Evolutionary conservation across 2,888 invertebrate species (phyloP).

Genomic region (Cybosia mesomella): DNA sequence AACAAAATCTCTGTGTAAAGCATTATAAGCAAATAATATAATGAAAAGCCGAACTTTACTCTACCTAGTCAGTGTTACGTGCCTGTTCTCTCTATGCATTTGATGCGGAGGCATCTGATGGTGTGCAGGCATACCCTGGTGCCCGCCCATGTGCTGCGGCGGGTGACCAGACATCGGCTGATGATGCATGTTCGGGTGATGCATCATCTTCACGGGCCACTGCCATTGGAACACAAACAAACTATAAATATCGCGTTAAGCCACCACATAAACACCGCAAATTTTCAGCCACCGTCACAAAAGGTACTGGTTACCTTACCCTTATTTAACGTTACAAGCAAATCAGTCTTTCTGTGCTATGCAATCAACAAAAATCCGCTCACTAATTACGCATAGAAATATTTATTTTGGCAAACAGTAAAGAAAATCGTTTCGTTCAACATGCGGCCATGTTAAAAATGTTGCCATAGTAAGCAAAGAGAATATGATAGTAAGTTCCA

Average conservation of each 20-base stretch:
- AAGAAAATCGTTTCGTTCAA: conserved; percentile 92
- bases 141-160: conserved; percentile 81
- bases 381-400: conserved; percentile 71
- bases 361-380: conserved; percentile 77
- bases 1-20: conserved; percentile 42
- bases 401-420: conserved; percentile 91
- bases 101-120: conserved; percentile 90
- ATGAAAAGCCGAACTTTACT: conserved; percentile 74
- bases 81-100: conserved; percentile 89
- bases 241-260: conserved; percentile 57
- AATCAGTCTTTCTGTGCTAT: conserved; percentile 65
- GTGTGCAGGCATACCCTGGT: conserved; percentile 83
- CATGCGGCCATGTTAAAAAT: conserved; percentile 94
- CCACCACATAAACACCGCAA: conserved; percentile 75
- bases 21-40: conserved; percentile 66
- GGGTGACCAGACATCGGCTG: conserved; percentile 85
- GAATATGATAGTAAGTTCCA: neutral
- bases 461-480: conserved; percentile 58
- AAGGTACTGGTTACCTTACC: conserved; percentile 74
- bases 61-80: conserved; percentile 84
- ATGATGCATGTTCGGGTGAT: conserved; percentile 87
- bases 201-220: conserved; percentile 82
- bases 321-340: conserved; percentile 63
- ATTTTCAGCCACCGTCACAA: conserved; percentile 58
- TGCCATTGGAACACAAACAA: conserved; percentile 75